Evolutionary conservation across 2,113 vertebrate species (phyloP), one percentile per base, ranked within the genome.

Genomic region (Tapirus terrestris): DNA sequence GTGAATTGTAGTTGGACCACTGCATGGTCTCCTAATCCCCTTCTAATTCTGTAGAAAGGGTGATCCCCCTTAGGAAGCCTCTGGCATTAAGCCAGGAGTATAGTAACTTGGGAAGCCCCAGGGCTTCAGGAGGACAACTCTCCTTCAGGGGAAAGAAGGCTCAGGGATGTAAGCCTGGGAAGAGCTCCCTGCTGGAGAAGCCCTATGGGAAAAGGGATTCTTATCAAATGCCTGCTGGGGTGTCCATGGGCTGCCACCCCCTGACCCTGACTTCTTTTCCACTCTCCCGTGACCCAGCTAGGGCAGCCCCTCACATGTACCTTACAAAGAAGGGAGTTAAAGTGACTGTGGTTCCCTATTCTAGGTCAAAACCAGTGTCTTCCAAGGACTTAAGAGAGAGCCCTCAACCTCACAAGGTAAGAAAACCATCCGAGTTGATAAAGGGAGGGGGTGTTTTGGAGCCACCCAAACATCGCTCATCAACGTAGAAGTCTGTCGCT

Each of bases 321-420:
- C 60, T 93, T 58, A 61, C 6, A 89, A 86, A 58, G 68, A 73
- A 17, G 65, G 45, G 23, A 36, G 60, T 85, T 93, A 89, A 96
- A 87, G 45, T 13, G 39, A 86, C 65, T 85, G 10, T 96, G 43
- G 93, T 96, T 96, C 63, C 77, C 23, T 89, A n/a, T 96, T 97
- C 91, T 97, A 97, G 97, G 96, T 95, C 84, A 92, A 81, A 6
- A 9, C 2, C 33, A 56, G 0, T 36, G n/a, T 89, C 96, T 95
- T 68, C 68, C 31, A 82, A 93, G 56, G n/a, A 91, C 48, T 91
- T 91, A 31, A 11, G 11, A 96, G 85, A 93, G 29, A 87, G 9
- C 67, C 4, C 9, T 86, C 21, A 29, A 14, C 7, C 21, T 79
- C 23, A 23, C 51, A 93, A 97, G 97, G 98, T 98, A 96, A 97